These are phyloP conservation scores for Leptinotarsa lineolata DNA, from an alignment of 1,140 invertebrate species.

Conservation along the genomic window DNA sequence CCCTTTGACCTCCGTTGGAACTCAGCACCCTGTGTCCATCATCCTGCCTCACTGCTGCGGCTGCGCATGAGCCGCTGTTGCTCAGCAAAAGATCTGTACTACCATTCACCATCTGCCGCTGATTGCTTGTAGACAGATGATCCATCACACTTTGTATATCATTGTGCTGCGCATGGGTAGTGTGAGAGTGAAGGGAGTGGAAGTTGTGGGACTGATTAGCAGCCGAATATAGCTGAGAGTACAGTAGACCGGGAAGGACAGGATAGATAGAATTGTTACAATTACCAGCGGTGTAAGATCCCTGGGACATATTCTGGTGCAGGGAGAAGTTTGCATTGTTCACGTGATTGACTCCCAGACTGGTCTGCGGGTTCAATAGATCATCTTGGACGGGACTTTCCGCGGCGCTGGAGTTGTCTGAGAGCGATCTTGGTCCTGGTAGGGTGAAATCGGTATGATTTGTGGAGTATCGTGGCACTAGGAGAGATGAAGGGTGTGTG, in stretches of 20 bases:
- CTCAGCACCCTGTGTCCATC: constrained; percentile 62
- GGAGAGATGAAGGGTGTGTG: constrained; percentile 53
- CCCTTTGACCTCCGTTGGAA: constrained; percentile 63
- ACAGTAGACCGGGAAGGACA: constrained; percentile 77
- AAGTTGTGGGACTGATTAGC: constrained; percentile 78
- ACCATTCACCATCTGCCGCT: constrained; percentile 58
- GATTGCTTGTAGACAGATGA: constrained; percentile 68
- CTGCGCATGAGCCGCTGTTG: constrained; percentile 63
- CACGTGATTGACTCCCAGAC: constrained; percentile 64
- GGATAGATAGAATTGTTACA: constrained; percentile 73
- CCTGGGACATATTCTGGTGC: constrained; percentile 58
- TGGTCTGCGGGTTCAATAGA: constrained; percentile 60
- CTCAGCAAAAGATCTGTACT: constrained; percentile 62
- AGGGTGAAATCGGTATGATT: constrained; percentile 55
- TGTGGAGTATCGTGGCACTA: constrained; percentile 64
- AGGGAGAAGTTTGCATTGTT: constrained; percentile 68
- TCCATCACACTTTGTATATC: constrained; percentile 73
- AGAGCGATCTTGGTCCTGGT: constrained; percentile 70
- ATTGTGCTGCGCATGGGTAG: constrained; percentile 67
- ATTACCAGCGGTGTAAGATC: constrained; percentile 59
- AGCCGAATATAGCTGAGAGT: constrained; percentile 80
- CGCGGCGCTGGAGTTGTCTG: constrained; percentile 79
- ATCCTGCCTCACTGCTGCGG: constrained; percentile 61
- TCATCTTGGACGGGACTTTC: constrained; percentile 82
- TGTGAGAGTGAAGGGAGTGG: constrained; percentile 67